phyloP scores from a whole-genome alignment of 2,888 invertebrate species.

The Lepetodrilus schrolli region DNA sequence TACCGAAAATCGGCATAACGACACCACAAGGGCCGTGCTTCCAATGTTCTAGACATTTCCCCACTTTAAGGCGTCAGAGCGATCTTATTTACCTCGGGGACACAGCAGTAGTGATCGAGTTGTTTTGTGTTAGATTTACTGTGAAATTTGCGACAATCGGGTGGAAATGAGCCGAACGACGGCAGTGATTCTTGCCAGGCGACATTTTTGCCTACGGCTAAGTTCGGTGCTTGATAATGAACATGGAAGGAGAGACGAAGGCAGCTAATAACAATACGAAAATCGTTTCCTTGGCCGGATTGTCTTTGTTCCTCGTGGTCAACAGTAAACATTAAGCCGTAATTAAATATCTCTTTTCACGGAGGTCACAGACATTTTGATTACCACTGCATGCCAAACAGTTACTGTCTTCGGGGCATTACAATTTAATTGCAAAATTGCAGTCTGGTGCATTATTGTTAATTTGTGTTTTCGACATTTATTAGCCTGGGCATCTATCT shows the following conservation, averaged over 20 bases:
- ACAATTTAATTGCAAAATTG: too few relatives aligned
- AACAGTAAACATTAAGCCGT: too few relatives aligned
- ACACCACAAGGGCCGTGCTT: background rate
- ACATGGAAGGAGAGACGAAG: background rate
- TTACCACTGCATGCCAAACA: too few relatives aligned
- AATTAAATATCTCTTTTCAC: too few relatives aligned
- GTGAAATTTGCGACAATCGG: background rate
- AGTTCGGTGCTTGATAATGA: background rate
- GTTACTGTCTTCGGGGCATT: too few relatives aligned
- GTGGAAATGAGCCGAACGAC: background rate
- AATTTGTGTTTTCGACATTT: too few relatives aligned
- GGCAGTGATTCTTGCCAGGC: background rate
- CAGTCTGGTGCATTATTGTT: too few relatives aligned
- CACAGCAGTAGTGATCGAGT: background rate
- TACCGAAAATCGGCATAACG: slow-evolving; percentile 12
- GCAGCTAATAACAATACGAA: background rate
- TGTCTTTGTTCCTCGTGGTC: too few relatives aligned
- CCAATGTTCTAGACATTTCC: background rate
- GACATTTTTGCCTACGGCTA: background rate
- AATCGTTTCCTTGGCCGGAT: background rate
- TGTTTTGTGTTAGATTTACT: slow-evolving; percentile 4
- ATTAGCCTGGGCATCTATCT: too few relatives aligned
- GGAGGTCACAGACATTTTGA: too few relatives aligned
- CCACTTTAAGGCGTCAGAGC: background rate
- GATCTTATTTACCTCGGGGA: background rate